Percentiles rank a stretch among this genome's conserved stretches.
Conservation (phyloP, 2,797 vertebrate species). For the Astyanax mexicanus region DNA sequence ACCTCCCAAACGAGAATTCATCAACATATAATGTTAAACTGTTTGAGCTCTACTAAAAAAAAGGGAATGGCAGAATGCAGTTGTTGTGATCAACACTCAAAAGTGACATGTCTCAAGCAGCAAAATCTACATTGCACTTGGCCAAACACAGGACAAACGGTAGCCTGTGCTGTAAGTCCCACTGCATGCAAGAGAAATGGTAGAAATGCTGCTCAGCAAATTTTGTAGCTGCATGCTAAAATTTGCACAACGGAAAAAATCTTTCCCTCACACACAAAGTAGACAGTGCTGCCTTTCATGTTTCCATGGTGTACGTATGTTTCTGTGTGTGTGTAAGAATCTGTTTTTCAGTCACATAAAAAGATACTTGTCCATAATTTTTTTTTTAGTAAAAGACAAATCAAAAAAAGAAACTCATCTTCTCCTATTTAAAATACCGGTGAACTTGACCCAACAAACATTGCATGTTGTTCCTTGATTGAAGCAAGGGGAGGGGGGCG, state of each 20-base stretch:
- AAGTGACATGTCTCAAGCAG: not conserved
- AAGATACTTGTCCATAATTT: slow-evolving; percentile 49
- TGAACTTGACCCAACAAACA: slow-evolving; percentile 71
- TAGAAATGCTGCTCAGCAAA: slow-evolving; percentile 52
- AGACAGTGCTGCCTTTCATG: slow-evolving; percentile 81
- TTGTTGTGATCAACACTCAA: not conserved
- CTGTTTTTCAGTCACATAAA: slow-evolving; percentile 29
- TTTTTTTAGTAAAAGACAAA: not conserved
- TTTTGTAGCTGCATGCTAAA: slow-evolving; percentile 57
- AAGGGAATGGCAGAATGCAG: not conserved
- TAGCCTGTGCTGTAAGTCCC: not conserved
- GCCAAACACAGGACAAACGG: not conserved
- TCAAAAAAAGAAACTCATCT: slow-evolving; percentile 22
- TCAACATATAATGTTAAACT: not conserved
- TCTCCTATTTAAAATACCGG: slow-evolving; percentile 75
- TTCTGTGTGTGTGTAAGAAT: not conserved
- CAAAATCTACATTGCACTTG: not conserved
- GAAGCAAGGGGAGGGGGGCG: slow-evolving; percentile 46
- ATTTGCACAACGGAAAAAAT: slow-evolving; percentile 52
- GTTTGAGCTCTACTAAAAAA: not conserved
- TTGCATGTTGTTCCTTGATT: slow-evolving; percentile 82
- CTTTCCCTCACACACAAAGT: slow-evolving; percentile 59
- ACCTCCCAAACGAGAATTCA: not conserved
- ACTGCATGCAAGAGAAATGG: slow-evolving; percentile 15
- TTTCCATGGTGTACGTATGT: slow-evolving; percentile 62